A percentile compares a stretch with the other conserved stretches of the same genome.
Conservation (phyloP, 2,888 invertebrate species). For the Meiosimyza platycephala region DNA sequence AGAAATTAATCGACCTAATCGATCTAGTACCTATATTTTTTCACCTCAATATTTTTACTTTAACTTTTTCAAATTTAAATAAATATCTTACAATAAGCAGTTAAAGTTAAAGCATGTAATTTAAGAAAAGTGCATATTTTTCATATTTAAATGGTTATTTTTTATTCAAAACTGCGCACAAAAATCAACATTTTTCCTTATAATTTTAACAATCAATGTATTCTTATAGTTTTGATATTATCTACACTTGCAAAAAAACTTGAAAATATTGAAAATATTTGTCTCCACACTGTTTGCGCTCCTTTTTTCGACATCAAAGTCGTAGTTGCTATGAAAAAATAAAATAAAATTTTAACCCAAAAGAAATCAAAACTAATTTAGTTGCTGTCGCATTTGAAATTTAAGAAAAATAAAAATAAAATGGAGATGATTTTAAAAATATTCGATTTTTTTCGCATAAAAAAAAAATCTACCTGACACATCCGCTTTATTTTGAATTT, state of each 20-base stretch:
- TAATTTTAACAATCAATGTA: neutral
- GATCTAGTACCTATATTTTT: no score
- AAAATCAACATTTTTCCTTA: no score
- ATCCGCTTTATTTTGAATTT: constrained; percentile 43
- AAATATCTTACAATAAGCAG: no score
- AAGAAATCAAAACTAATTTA: constrained; percentile 25
- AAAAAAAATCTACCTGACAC: constrained; percentile 43
- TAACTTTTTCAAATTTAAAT: no score
- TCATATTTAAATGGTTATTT: no score
- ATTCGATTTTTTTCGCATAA: constrained; percentile 1
- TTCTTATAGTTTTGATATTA: neutral
- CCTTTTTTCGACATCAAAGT: neutral
- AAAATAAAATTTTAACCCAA: neutral
- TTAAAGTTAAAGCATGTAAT: no score
- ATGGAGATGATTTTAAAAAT: constrained; percentile 19
- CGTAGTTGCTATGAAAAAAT: neutral
- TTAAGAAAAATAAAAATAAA: neutral
- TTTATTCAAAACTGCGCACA: no score
- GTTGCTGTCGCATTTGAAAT: constrained; percentile 23
- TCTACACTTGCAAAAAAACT: neutral
- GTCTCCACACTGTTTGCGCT: neutral
- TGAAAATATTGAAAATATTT: no score
- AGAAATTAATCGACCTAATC: no score
- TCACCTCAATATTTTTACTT: no score
- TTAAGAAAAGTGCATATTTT: no score